These are phyloP conservation scores for human DNA, from an alignment of 2,113 vertebrate genomes.

Conservation along the genomic window DNA sequence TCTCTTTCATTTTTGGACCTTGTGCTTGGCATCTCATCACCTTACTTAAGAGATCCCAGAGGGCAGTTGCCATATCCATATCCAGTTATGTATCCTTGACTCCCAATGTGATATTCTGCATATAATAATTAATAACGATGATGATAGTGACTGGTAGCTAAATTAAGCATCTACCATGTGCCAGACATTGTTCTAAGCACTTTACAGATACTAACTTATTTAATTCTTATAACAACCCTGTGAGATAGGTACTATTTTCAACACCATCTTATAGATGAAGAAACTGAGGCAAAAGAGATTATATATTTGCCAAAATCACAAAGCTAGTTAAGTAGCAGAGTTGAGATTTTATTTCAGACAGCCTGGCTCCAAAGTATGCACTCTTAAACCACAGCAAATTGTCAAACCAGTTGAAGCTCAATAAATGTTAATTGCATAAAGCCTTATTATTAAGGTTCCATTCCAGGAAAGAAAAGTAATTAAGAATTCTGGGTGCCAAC, in stretches of 20 bases:
- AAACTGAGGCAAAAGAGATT: background rate
- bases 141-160: background rate
- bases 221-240: background rate
- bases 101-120: background rate
- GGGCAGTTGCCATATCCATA: background rate
- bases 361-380: background rate
- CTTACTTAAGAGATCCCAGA: slow-evolving; percentile 5
- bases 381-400: slow-evolving; percentile 17
- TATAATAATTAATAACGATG: background rate
- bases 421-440: slow-evolving; percentile 27
- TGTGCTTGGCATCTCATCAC: background rate
- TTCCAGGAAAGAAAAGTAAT: slow-evolving; percentile 6
- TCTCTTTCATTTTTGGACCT: background rate
- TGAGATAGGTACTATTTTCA: background rate
- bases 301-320: background rate
- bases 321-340: background rate
- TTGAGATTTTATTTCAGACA: slow-evolving; percentile 23
- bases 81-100: background rate
- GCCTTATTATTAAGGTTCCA: background rate
- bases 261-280: background rate
- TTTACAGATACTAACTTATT: slow-evolving; percentile 22
- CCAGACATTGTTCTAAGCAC: background rate
- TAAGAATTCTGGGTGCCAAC: slow-evolving; percentile 7
- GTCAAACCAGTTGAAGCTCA: background rate
- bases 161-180: background rate